Percentiles rank a stretch among this genome's conserved stretches.
phyloP scores from a whole-genome alignment of 2,888 invertebrate genomes.

The Noctua comes region DNA sequence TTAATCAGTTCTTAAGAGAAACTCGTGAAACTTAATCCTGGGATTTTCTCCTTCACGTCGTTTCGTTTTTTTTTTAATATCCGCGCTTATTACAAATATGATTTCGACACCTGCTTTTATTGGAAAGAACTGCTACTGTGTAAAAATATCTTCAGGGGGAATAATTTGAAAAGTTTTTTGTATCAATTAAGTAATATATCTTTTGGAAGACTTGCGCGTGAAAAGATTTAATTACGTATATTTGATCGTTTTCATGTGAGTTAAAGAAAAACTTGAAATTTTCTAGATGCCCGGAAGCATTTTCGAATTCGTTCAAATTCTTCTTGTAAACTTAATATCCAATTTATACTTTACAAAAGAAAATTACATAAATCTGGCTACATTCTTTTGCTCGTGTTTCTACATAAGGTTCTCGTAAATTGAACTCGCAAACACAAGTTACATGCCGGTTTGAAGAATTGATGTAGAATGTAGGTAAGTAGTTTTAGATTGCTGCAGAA shows the following conservation, averaged over 20 bases:
- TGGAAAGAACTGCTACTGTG: neutral
- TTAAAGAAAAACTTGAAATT: neutral
- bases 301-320: neutral
- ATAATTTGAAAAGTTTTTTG: conserved; percentile 12
- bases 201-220: neutral
- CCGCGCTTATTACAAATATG: conserved; percentile 49
- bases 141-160: neutral
- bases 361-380: conserved; percentile 7
- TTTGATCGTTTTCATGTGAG: neutral
- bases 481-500: conserved; percentile 53
- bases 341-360: neutral
- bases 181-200: neutral
- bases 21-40: conserved; percentile 63
- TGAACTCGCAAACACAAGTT: conserved; percentile 44
- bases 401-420: conserved; percentile 17
- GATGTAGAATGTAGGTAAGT: conserved; percentile 48
- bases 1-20: conserved; percentile 68
- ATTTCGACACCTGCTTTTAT: conserved; percentile 46
- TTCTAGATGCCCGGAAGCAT: neutral
- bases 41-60: conserved; percentile 54
- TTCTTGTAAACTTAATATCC: neutral
- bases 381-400: conserved; percentile 3
- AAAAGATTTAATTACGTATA: neutral
- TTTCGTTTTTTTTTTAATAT: conserved; percentile 51
- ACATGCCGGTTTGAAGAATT: conserved; percentile 43